Conservation (phyloP, 2,888 invertebrate genomes). For the Ernsta delagoae region DNA sequence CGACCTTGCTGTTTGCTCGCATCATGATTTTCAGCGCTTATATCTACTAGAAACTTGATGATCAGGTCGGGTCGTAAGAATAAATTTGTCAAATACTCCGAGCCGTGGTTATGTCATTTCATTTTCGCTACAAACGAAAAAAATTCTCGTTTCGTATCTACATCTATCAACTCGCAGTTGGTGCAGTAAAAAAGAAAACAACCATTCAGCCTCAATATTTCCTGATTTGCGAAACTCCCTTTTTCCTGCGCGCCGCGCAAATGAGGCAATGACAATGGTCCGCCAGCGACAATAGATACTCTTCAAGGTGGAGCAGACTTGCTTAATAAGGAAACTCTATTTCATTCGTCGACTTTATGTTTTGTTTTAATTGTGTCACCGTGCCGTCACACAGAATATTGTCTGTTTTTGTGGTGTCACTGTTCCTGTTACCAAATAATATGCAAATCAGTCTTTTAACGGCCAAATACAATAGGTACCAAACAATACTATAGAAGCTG, state of each 20-base stretch:
- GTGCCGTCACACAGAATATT: neutral
- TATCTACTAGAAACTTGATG: no score
- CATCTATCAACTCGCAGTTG: neutral
- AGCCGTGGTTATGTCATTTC: no score
- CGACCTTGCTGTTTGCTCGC: no score
- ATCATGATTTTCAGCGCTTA: no score
- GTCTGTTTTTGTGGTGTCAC: neutral
- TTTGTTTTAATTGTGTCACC: constrained; percentile 19
- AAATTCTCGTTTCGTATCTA: neutral
- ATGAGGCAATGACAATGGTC: constrained; percentile 25
- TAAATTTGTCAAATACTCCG: no score
- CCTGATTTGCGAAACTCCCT: constrained; percentile 23
- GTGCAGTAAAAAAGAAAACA: neutral
- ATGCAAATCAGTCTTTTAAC: neutral
- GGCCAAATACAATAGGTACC: no score
- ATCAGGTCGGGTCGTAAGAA: no score
- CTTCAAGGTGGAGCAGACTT: constrained; percentile 24
- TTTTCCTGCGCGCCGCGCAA: constrained; percentile 23
- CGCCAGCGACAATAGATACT: constrained; percentile 21
- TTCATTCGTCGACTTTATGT: constrained; percentile 19
- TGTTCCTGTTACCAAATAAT: neutral
- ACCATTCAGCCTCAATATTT: constrained; percentile 9
- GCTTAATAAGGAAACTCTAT: constrained; percentile 31
- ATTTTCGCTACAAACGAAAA: neutral
- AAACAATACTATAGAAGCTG: no score